These are phyloP conservation scores for Tetramorium parvispinum DNA, from an alignment of 1,140 invertebrate species.

Conservation along the genomic window DNA sequence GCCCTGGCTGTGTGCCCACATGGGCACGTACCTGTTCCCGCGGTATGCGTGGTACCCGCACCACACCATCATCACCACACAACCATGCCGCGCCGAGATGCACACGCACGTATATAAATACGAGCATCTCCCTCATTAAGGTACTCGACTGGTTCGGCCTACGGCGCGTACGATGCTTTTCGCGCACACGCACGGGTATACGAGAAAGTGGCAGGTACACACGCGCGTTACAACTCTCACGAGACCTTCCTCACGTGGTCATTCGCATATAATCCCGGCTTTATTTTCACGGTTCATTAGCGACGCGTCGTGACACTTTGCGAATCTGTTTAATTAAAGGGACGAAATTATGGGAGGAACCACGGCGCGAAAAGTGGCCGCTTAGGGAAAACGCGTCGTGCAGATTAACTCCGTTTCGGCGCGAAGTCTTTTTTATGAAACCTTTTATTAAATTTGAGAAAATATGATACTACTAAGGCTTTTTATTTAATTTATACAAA, in stretches of 20 bases:
- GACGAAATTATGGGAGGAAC: constrained; percentile 25
- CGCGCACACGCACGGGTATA: constrained; percentile 17
- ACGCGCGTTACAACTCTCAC: background rate
- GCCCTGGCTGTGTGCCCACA: constrained; percentile 48
- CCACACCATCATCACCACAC: background rate
- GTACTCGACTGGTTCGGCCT: constrained; percentile 64
- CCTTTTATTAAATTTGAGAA: constrained; percentile 36
- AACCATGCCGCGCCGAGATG: background rate
- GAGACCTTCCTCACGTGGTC: constrained; percentile 14
- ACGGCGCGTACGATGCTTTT: constrained; percentile 55
- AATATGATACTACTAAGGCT: background rate
- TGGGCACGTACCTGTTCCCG: constrained; percentile 44
- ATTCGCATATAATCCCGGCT: constrained; percentile 21
- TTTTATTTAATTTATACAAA: background rate
- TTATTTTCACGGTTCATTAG: constrained; percentile 51
- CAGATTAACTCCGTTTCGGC: background rate
- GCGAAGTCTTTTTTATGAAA: background rate
- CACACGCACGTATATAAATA: constrained; percentile 34
- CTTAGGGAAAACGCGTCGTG: background rate
- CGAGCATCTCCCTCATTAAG: constrained; percentile 69
- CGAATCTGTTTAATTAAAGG: constrained; percentile 51
- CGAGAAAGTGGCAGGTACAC: constrained; percentile 6
- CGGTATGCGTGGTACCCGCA: constrained; percentile 56
- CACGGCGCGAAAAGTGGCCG: background rate
- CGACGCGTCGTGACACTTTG: constrained; percentile 21